A percentile compares a stretch with the other conserved stretches of the same genome.
These are phyloP conservation scores for Pseudochirops corinnae DNA, from an alignment of 2,797 vertebrate genomes.

Conservation along the genomic window DNA sequence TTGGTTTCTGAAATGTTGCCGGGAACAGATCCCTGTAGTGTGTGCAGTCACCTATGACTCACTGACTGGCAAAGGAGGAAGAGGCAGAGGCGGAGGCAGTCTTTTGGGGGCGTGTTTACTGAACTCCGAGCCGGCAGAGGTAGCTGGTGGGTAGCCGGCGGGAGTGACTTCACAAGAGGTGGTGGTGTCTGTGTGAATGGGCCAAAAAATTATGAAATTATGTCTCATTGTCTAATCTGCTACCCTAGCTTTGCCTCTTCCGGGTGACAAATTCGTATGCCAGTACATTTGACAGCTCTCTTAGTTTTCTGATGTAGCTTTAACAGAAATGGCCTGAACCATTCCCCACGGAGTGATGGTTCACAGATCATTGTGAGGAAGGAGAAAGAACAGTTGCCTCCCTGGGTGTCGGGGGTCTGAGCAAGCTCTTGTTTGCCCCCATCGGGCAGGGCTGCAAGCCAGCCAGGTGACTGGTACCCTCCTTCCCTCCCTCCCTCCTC, in stretches of 20 bases:
- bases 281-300: conserved; percentile 79
- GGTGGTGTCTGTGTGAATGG: conserved; percentile 79
- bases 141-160: conserved; percentile 52
- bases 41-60: neutral
- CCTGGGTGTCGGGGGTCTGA: neutral
- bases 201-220: conserved; percentile 84
- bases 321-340: conserved; percentile 74
- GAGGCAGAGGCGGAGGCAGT: neutral
- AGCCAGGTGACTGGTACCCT: neutral
- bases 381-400: neutral
- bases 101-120: neutral
- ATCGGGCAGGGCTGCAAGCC: neutral
- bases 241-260: conserved; percentile 79
- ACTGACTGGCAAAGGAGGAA: neutral
- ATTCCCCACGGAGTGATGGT: conserved; percentile 74
- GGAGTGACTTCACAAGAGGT: conserved; percentile 72
- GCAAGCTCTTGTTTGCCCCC: neutral
- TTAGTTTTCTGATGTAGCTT: conserved; percentile 79
- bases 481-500: neutral
- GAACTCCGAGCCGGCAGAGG: neutral
- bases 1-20: neutral
- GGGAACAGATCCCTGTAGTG: neutral
- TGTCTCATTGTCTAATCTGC: conserved; percentile 80
- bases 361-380: conserved; percentile 68
- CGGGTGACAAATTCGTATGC: conserved; percentile 82